Conservation (phyloP, 2,113 vertebrate genomes). For the Gavia stellata region DNA sequence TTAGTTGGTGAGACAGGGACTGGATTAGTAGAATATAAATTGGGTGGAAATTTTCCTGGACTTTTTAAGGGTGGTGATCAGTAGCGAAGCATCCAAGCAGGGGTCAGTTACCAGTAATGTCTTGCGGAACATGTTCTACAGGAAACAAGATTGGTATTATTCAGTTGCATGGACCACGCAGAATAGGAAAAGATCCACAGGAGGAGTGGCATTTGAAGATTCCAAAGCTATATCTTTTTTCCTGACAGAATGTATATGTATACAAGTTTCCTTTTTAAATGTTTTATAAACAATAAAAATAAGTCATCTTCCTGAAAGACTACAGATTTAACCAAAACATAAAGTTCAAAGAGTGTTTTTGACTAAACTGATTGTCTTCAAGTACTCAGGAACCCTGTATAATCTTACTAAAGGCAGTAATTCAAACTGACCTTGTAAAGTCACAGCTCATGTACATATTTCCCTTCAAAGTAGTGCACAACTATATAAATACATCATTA, state of each 20-base stretch:
- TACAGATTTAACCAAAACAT: background rate
- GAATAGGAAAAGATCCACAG: background rate
- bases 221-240: background rate
- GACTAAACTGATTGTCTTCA: background rate
- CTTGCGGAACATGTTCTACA: background rate
- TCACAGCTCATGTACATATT: background rate
- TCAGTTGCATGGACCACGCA: background rate
- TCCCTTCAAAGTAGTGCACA: background rate
- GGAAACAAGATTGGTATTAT: background rate
- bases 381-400: background rate
- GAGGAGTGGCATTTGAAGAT: background rate
- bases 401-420: background rate
- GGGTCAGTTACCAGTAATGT: background rate
- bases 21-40: background rate
- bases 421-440: background rate
- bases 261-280: background rate
- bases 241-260: too few species aligned
- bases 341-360: background rate
- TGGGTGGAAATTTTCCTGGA: background rate
- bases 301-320: background rate
- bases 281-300: background rate
- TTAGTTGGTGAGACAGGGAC: background rate
- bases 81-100: background rate
- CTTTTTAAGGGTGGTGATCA: background rate
- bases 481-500: too few species aligned